phyloP scores from a whole-genome alignment of 2,797 vertebrate species.

The Arctocebus calabarensis region DNA sequence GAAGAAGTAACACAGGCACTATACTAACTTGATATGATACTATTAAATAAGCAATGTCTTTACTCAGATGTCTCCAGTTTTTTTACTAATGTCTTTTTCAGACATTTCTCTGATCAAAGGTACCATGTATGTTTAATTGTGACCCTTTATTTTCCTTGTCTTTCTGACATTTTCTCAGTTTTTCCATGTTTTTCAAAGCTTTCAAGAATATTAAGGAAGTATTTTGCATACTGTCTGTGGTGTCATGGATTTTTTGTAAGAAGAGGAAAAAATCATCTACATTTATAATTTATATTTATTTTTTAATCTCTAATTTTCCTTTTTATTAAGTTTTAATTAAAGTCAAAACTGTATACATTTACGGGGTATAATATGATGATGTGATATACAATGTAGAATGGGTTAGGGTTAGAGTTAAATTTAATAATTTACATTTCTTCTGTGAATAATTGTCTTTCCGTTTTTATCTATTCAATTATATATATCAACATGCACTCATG shows the following conservation, averaged over 20 bases:
- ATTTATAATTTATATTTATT: neutral
- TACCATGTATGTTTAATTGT: neutral
- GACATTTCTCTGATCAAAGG: neutral
- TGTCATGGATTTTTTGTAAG: neutral
- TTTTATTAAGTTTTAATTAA: too few relatives aligned
- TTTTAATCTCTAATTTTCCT: too few relatives aligned
- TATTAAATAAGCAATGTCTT: neutral
- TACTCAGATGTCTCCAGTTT: neutral
- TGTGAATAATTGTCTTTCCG: neutral
- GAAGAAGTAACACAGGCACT: neutral
- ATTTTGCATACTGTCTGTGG: neutral
- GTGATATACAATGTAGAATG: too few relatives aligned
- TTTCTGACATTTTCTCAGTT: neutral
- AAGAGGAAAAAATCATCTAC: neutral
- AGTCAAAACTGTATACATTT: too few relatives aligned
- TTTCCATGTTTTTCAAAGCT: neutral
- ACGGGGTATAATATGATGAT: too few relatives aligned
- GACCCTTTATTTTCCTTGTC: neutral
- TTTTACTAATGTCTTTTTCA: neutral
- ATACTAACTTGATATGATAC: neutral
- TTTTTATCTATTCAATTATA: neutral
- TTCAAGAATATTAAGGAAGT: neutral
- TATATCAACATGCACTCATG: neutral
- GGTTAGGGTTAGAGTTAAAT: too few relatives aligned
- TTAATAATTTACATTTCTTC: neutral